Base-by-base conservation (phyloP, 2,888 invertebrate species). In the Idaea biselata region DNA sequence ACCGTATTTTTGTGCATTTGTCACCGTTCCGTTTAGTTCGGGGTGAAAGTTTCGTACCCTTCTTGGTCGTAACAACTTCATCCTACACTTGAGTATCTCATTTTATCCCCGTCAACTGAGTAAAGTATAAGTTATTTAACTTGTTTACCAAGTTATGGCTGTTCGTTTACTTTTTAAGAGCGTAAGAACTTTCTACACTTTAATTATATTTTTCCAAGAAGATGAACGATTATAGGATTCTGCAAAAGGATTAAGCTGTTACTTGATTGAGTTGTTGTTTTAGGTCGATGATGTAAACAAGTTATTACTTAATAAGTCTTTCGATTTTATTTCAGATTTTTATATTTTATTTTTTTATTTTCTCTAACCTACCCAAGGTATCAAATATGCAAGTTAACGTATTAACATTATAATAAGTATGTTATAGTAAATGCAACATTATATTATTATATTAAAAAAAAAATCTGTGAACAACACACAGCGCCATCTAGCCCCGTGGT, bases 91-190 rank as follows among this genome's bases (percentile, higher is more conserved):
- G 44, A 44, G 44, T 44, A 44, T 44, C 44, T 44, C 44, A 44
- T 44, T 44, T 44, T 44, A 44, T 44, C 44, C 44, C 44, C 44
- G 44, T 44, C 44, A 44, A 44, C 44, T 44, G 11, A 44, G 44
- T 44, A 44, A 44, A 44, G 44, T 44, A 44, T 44, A 44, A 44
- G 44, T 44, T 44, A 44, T 44, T 44, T 44, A 44, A 44, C 44
- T 44, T 44, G 44, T 44, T 44, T 44, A 44, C 44, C 14, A 44
- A 44, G 44, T 44, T 44, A 44, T 44, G 44, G 44, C 44, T 11
- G 44, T 44, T 44, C 44, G 44, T 44, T 44, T 44, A 44, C 44
- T 44, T 44, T 44, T 44, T 44, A 44, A 44, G 44, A 44, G 44
- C 44, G 0, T 44, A 44, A 44, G 25, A 25, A 44, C 44, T 44